phyloP scores from a whole-genome alignment of 1,140 invertebrate species.

The Trichoplusia ni region DNA sequence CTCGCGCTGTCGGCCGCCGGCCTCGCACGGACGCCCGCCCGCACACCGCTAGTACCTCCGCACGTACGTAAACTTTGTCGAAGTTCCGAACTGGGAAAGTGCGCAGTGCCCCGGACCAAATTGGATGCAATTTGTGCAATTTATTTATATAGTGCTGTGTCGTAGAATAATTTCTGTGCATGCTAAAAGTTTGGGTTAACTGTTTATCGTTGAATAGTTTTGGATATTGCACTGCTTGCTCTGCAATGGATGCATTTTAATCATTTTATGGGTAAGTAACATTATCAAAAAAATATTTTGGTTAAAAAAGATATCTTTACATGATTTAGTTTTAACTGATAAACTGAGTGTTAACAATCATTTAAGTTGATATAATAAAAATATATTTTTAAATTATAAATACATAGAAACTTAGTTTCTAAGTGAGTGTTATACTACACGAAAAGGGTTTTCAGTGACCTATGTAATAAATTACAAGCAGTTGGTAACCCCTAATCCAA shows the following conservation, averaged over 20 bases:
- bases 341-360: too few relatives aligned
- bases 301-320: too few relatives aligned
- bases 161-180: constrained; percentile 34
- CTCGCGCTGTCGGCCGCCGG: constrained; percentile 13
- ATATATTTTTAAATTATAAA: too few relatives aligned
- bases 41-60: not conserved
- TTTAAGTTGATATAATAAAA: too few relatives aligned
- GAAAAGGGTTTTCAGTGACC: not conserved
- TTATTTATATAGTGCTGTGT: constrained; percentile 49
- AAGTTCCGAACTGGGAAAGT: constrained; percentile 37
- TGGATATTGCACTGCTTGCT: constrained; percentile 23
- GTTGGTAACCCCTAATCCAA: not conserved
- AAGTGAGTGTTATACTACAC: too few relatives aligned
- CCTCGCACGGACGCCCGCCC: not conserved
- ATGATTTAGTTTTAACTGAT: too few relatives aligned
- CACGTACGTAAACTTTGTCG: constrained; percentile 20
- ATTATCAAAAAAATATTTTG: too few relatives aligned
- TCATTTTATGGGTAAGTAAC: constrained; percentile 36
- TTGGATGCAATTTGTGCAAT: constrained; percentile 57
- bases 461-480: not conserved
- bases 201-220: constrained; percentile 29
- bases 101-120: constrained; percentile 46
- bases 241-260: constrained; percentile 39
- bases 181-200: constrained; percentile 28
- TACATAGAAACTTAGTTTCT: too few relatives aligned